Percentiles rank a stretch among this genome's conserved stretches.
phyloP scores from a whole-genome alignment of 37 sponge, comb jelly and placozoan species.

The Bolinopsis microptera region DNA sequence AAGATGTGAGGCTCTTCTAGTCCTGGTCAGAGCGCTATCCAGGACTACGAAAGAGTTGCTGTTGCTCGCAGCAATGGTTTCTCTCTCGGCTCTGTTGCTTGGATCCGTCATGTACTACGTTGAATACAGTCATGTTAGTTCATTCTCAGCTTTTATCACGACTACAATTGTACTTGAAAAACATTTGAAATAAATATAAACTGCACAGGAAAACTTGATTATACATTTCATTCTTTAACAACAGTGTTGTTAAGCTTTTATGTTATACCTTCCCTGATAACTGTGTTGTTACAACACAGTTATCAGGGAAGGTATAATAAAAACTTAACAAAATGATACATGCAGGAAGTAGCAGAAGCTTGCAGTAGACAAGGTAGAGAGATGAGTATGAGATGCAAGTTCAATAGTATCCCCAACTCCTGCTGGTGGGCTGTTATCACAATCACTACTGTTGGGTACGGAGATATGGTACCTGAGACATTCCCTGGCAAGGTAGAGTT shows the following conservation, averaged over 20 bases:
- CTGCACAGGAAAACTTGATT: no score
- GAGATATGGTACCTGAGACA: background rate
- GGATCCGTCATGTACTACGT: slow-evolving; percentile 1
- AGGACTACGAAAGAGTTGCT: background rate
- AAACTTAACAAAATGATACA: no score
- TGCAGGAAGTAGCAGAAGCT: background rate
- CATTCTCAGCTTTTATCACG: no score
- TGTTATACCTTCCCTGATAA: no score
- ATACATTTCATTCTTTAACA: no score
- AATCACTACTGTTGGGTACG: background rate
- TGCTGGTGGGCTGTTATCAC: slow-evolving; percentile 12
- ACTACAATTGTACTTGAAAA: no score
- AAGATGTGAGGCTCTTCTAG: slow-evolving; percentile 5
- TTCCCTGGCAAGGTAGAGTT: background rate
- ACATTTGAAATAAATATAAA: no score
- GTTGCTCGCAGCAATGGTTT: background rate
- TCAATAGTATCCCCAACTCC: background rate
- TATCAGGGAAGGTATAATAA: no score
- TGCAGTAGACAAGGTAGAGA: background rate
- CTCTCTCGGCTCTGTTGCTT: background rate
- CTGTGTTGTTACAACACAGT: no score
- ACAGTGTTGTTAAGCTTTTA: no score
- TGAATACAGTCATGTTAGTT: background rate
- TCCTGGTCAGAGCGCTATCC: background rate
- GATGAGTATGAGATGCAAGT: background rate